Conservation (phyloP, 2,797 vertebrate species). For the Acipenser oxyrinchus region DNA sequence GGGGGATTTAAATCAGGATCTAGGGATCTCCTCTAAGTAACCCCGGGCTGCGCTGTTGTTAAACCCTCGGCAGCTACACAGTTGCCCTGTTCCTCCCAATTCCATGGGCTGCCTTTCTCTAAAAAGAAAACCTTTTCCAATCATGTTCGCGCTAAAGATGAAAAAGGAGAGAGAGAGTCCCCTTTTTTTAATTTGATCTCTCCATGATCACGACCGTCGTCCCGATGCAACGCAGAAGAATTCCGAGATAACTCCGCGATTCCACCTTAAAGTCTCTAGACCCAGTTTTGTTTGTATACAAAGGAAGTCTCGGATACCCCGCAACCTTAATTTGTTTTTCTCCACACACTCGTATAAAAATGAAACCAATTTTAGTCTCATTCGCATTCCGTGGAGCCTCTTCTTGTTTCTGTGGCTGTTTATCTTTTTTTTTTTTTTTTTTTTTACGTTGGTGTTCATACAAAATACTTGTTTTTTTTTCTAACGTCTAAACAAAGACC, state of each 20-base stretch:
- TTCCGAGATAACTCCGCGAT: background rate
- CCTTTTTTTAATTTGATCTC: conserved; percentile 14
- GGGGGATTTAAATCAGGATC: conserved; percentile 32
- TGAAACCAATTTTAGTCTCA: background rate
- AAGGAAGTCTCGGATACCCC: conserved; percentile 18
- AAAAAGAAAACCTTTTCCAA: conserved; percentile 25
- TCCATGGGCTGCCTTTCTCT: conserved; percentile 59
- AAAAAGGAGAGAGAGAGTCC: conserved; percentile 30
- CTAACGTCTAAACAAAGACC: conserved; percentile 43
- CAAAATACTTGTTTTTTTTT: conserved; percentile 11
- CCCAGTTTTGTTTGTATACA: conserved; percentile 34
- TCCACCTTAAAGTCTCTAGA: conserved; percentile 31
- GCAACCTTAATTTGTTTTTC: conserved; percentile 39
- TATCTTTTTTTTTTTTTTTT: background rate
- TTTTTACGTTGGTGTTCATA: background rate
- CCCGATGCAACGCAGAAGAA: conserved; percentile 4
- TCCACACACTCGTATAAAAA: background rate
- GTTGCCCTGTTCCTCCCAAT: conserved; percentile 38
- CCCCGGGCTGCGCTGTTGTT: conserved; percentile 32
- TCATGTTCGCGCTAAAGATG: conserved; percentile 35
- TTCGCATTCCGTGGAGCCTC: background rate
- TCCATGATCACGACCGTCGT: conserved; percentile 28
- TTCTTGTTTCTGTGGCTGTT: fast-evolving
- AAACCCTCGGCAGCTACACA: conserved; percentile 39
- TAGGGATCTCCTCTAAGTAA: conserved; percentile 29